Evolutionary conservation across 2,888 invertebrate species (phyloP).

Genomic region (Cheilosia vernalis): DNA sequence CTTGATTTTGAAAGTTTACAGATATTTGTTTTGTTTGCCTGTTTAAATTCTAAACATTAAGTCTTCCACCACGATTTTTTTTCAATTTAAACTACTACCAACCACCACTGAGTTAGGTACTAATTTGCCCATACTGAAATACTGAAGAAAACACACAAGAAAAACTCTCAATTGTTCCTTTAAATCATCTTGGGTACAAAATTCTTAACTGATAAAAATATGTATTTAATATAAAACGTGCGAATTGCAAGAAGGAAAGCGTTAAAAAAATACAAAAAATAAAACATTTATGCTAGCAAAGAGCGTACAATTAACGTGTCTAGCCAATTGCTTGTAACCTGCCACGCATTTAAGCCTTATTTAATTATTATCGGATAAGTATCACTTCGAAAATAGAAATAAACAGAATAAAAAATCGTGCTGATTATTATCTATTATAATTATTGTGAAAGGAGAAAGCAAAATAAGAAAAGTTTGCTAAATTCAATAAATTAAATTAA

Average conservation of each 20-base stretch:
- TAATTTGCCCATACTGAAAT: not conserved
- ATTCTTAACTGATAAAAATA: constrained; percentile 37
- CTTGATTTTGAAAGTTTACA: not conserved
- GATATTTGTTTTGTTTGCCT: not conserved
- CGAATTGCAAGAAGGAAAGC: constrained; percentile 32
- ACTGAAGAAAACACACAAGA: constrained; percentile 5
- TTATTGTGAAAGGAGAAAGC: not conserved
- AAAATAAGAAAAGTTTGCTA: constrained; percentile 21
- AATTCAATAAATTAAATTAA: constrained; percentile 40
- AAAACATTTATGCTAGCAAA: constrained; percentile 51
- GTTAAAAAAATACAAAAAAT: not conserved
- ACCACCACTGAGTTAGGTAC: not conserved
- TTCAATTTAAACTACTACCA: constrained; percentile 8
- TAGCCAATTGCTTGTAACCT: constrained; percentile 74
- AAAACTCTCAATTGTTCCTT: constrained; percentile 64
- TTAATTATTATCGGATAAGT: constrained; percentile 63
- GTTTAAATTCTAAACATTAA: constrained; percentile 42
- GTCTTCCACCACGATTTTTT: constrained; percentile 61
- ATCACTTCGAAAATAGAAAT: constrained; percentile 61
- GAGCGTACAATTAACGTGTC: constrained; percentile 46
- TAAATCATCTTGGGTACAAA: constrained; percentile 65
- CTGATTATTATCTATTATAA: constrained; percentile 33
- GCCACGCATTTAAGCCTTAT: constrained; percentile 74
- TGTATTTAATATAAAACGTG: constrained; percentile 1
- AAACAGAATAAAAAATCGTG: constrained; percentile 19